A percentile compares a stretch with the other conserved stretches of the same genome.
These are phyloP conservation scores for Drosophila melanica DNA, from an alignment of 1,140 invertebrate species.

Conservation along the genomic window DNA sequence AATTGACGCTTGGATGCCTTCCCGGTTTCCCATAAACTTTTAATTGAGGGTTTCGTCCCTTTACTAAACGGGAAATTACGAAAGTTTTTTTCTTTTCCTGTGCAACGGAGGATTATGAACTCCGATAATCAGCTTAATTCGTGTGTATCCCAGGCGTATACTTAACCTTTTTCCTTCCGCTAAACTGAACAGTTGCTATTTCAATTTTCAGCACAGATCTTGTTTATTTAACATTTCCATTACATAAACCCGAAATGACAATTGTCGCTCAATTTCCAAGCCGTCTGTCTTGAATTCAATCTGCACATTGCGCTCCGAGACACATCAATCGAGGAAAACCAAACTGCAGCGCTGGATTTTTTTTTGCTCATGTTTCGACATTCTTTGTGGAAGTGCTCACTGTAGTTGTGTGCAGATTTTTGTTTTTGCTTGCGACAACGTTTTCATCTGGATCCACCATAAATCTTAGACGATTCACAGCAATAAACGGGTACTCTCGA, in stretches of 20 bases:
- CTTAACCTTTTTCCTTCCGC: neutral
- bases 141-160: neutral
- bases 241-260: neutral
- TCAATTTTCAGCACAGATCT: no score
- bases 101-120: neutral
- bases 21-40: constrained; percentile 58
- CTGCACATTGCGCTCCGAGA: neutral
- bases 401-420: constrained; percentile 29
- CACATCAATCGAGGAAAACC: neutral
- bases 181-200: neutral
- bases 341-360: constrained; percentile 9
- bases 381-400: constrained; percentile 22
- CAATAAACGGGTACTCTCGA: constrained; percentile 42
- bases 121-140: neutral
- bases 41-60: constrained; percentile 55
- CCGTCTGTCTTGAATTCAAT: constrained; percentile 13
- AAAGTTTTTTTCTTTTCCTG: constrained; percentile 53
- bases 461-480: constrained; percentile 70
- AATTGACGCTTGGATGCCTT: constrained; percentile 69
- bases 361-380: constrained; percentile 7
- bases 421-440: constrained; percentile 35
- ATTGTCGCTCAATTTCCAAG: constrained; percentile 31
- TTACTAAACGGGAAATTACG: constrained; percentile 68
- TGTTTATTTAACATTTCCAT: neutral
- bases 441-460: constrained; percentile 67